Evolutionary conservation across 2,888 invertebrate species (phyloP), one percentile per base, ranked within the genome.

Genomic region (Eupithecia insigniata): DNA sequence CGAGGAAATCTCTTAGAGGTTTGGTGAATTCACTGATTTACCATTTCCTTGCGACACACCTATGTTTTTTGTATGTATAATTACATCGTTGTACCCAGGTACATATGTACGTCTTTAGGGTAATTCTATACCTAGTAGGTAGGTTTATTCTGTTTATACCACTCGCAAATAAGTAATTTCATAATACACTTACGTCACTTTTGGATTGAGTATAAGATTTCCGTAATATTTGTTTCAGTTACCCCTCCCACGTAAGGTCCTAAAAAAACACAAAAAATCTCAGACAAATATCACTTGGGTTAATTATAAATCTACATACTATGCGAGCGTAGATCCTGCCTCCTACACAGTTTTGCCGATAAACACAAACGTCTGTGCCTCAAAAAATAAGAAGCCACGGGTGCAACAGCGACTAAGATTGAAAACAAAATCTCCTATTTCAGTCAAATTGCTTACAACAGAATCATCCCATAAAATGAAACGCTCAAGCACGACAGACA

Each of bases 211-310:
- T 39, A 39, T 3, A n/a, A n/a, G 0, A 51, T 4, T n/a, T 51
- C 46, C 10, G 22, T 22, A 51, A 26, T 55, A 55, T 55, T 55
- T 55, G 55, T 55, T 55, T 55, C 55, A 55, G 55, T 12, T 55
- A 26, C 26, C 3, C 46, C 46, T 4, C n/a, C 46, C 26, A 55
- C 12, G 12, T 32, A 34, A 32, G n/a, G 32, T 61, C 32, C 3
- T 32, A 32, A 61, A n/a, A 10, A n/a, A 62, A 32, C 28, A 62
- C 61, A 62, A 34, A 62, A 62, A 22, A 62, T n/a, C 12, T 32
- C 61, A 62, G 32, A 62, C 61, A 18, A 62, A 62, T 12, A 32
- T 55, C 4, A 55, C 55, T 22, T 32, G 32, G 61, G n/a, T 62
- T n/a, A n/a, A n/a, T 62, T 12, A 34, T 10, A 7, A 34, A 32